These are phyloP conservation scores for Lasioglossum lativentre DNA, from an alignment of 2,888 invertebrate genomes.

Conservation along the genomic window DNA sequence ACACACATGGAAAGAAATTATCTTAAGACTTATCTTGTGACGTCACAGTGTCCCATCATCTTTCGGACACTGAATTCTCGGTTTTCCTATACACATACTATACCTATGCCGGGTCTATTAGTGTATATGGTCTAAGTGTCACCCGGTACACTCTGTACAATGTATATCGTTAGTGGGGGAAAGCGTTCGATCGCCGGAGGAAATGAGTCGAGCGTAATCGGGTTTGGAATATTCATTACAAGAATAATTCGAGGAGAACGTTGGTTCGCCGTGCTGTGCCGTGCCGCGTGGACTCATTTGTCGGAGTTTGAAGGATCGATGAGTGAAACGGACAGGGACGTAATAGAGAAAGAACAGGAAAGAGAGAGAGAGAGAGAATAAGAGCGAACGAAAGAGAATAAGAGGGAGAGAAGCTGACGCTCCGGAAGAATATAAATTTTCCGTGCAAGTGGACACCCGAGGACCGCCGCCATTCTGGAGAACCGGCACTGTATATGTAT, in stretches of 20 bases:
- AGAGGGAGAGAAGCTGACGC: not conserved
- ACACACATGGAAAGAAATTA: too few relatives aligned
- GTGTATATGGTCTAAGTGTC: too few relatives aligned
- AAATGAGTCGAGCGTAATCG: not conserved
- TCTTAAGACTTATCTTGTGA: too few relatives aligned
- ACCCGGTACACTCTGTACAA: slow-evolving; percentile 32
- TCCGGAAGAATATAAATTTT: slow-evolving; percentile 16
- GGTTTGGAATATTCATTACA: slow-evolving; percentile 27
- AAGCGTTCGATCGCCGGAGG: slow-evolving; percentile 21
- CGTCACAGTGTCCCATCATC: too few relatives aligned
- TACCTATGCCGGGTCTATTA: too few relatives aligned
- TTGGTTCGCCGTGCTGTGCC: not conserved
- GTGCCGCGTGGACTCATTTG: not conserved
- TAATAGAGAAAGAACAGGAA: not conserved
- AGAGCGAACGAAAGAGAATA: not conserved
- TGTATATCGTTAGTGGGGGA: not conserved
- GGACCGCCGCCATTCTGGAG: slow-evolving; percentile 8
- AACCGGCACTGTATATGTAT: not conserved
- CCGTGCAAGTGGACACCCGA: slow-evolving; percentile 17
- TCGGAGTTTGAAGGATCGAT: slow-evolving; percentile 10
- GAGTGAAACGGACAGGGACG: not conserved
- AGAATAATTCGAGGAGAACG: slow-evolving; percentile 12
- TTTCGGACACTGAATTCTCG: too few relatives aligned
- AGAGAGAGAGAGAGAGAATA: not conserved
- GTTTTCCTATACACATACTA: too few relatives aligned